These are phyloP conservation scores for Pachyramphus minor DNA, from an alignment of 2,113 vertebrate species.

Conservation along the genomic window DNA sequence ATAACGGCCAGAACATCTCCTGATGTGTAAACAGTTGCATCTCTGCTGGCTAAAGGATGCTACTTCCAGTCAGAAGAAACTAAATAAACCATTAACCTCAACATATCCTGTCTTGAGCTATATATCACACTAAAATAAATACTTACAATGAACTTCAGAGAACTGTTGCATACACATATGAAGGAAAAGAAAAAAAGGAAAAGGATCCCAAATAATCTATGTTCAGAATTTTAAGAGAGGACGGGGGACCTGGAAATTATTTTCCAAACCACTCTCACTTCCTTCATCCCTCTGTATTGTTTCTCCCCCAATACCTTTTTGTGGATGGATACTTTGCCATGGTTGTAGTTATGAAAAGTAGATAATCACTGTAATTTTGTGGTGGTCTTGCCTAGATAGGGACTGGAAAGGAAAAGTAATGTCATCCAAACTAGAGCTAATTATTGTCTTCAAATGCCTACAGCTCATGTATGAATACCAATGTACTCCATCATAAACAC, in stretches of 20 bases:
- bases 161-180: background rate
- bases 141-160: background rate
- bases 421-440: background rate
- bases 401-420: background rate
- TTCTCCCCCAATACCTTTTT: background rate
- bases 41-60: background rate
- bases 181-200: background rate
- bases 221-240: background rate
- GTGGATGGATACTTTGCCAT: background rate
- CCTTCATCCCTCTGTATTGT: background rate
- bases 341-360: background rate
- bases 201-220: background rate
- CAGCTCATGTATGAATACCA: fast-evolving
- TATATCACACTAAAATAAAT: background rate
- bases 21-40: background rate
- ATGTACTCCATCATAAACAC: background rate
- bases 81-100: background rate
- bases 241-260: background rate
- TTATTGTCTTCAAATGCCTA: background rate
- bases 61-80: background rate
- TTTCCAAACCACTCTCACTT: background rate
- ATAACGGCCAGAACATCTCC: background rate
- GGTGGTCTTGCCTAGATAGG: background rate
- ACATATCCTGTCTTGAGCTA: background rate
- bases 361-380: background rate